A percentile compares a stretch with the other conserved stretches of the same genome.
Evolutionary conservation across 1,140 invertebrate species (phyloP).

Genomic region (Daktulosphaira vitifoliae): DNA sequence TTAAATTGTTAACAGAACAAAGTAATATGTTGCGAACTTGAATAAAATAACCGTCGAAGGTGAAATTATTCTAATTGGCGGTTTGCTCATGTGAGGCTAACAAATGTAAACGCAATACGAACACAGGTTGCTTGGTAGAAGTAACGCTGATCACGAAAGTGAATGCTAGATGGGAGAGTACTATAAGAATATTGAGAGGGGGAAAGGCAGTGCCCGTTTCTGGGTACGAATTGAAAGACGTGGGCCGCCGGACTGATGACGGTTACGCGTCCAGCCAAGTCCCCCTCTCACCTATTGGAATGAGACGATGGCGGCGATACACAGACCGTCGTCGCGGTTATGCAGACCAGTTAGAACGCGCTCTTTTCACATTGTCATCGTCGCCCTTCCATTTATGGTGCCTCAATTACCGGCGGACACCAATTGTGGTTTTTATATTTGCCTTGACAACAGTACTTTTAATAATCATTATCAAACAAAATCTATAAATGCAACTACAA

Average conservation of each 20-base stretch:
- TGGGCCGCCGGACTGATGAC: conserved; percentile 26
- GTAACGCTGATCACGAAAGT: conserved; percentile 28
- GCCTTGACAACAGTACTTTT: conserved; percentile 31
- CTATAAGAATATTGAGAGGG: too few species aligned
- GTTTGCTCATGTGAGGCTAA: neutral
- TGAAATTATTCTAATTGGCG: conserved; percentile 5
- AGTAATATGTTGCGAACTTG: too few species aligned
- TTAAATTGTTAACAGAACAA: too few species aligned
- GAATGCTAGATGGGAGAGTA: neutral
- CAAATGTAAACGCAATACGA: conserved; percentile 6
- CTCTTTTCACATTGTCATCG: conserved; percentile 32
- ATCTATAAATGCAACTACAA: neutral
- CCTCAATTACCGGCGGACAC: conserved; percentile 23
- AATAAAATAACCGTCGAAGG: too few species aligned
- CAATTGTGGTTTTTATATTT: conserved; percentile 29
- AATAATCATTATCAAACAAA: conserved; percentile 22
- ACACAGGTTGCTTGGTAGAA: neutral
- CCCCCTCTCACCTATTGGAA: neutral
- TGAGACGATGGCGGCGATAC: neutral
- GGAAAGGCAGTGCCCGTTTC: conserved; percentile 12
- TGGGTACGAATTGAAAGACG: conserved; percentile 22
- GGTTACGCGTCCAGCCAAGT: conserved; percentile 29
- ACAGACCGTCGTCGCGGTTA: conserved; percentile 1
- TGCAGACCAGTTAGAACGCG: conserved; percentile 32
- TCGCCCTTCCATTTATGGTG: conserved; percentile 32